Conservation (phyloP, 2,888 invertebrate genomes). For the Eretmocerus hayati region DNA sequence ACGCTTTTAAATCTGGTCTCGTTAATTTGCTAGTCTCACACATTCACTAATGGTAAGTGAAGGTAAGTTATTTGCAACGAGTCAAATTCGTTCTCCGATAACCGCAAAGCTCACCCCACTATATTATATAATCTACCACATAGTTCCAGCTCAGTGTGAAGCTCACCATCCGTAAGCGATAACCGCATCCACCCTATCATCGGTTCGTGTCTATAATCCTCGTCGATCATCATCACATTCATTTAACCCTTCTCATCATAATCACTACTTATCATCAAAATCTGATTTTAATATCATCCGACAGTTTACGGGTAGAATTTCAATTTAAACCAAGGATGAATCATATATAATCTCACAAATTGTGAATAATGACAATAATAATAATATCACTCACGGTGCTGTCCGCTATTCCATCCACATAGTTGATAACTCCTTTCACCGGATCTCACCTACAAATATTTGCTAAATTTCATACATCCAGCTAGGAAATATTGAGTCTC, state of each 20-base stretch:
- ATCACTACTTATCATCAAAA: too few relatives aligned
- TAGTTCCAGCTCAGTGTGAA: too few relatives aligned
- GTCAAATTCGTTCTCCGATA: constrained; percentile 2
- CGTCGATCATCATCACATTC: constrained; percentile 1
- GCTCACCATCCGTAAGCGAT: not conserved
- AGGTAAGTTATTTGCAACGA: too few relatives aligned
- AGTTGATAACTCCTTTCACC: constrained; percentile 51
- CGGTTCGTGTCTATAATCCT: constrained; percentile 14
- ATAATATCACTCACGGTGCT: constrained; percentile 72
- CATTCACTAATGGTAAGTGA: too few relatives aligned
- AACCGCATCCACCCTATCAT: constrained; percentile 9
- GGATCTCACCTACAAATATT: constrained; percentile 31
- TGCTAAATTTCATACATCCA: not conserved
- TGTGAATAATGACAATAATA: too few relatives aligned
- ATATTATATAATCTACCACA: not conserved
- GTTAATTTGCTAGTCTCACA: too few relatives aligned
- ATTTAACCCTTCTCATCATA: too few relatives aligned
- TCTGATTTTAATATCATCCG: too few relatives aligned
- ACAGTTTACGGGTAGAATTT: constrained; percentile 12
- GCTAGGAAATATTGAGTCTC: too few relatives aligned
- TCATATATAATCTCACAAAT: constrained; percentile 11
- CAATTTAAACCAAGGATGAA: constrained; percentile 11
- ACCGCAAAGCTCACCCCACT: not conserved
- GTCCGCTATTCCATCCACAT: constrained; percentile 79
- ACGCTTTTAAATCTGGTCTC: too few relatives aligned